A percentile compares a stretch with the other conserved stretches of the same genome.
Conservation (phyloP, 2,797 vertebrate species). For the Anas acuta region DNA sequence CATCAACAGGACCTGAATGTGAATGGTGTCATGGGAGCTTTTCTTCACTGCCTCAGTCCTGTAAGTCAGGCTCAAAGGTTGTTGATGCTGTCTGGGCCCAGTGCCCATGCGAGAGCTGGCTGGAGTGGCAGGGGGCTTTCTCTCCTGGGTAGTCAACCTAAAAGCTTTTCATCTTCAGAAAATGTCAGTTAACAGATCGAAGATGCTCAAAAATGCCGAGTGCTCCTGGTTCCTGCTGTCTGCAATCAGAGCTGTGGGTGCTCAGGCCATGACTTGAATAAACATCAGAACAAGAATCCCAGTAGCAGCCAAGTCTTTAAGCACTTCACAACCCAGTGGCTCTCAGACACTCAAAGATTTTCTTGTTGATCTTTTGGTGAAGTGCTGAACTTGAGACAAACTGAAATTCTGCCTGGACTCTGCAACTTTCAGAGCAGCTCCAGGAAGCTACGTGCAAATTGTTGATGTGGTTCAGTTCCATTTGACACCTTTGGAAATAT, state of each 20-base stretch:
- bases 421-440: background rate
- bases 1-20: conserved; percentile 35
- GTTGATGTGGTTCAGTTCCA: background rate
- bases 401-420: background rate
- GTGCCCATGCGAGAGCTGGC: background rate
- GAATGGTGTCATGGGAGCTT: conserved; percentile 45
- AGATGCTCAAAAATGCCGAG: background rate
- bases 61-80: background rate
- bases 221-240: background rate
- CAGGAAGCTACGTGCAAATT: background rate
- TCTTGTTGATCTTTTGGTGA: background rate
- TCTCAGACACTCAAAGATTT: background rate
- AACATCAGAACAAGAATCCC: background rate
- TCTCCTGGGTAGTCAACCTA: background rate
- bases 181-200: conserved; percentile 28
- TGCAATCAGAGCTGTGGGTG: background rate
- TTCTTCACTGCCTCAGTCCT: conserved; percentile 20
- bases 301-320: background rate
- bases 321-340: background rate
- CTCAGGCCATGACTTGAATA: conserved; percentile 19
- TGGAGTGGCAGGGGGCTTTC: background rate
- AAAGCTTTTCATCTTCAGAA: conserved; percentile 39
- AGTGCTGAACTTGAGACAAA: background rate
- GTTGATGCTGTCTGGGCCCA: conserved; percentile 4
- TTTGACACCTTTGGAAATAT: background rate